phyloP scores from a whole-genome alignment of 2,113 vertebrate species.

The Leptobrachium leishanense region DNA sequence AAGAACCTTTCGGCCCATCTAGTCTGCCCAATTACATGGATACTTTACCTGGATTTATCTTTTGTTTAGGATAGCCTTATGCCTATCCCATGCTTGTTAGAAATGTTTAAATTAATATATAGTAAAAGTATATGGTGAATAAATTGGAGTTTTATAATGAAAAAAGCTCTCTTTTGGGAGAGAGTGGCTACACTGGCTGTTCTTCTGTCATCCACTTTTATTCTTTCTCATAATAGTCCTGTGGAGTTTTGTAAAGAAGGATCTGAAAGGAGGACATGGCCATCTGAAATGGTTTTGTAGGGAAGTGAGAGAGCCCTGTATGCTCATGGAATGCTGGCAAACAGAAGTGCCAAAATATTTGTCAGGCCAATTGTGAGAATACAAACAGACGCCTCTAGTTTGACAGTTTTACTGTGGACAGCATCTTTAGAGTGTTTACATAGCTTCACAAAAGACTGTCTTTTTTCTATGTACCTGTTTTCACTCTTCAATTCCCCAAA shows the following conservation, averaged over 20 bases:
- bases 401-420: constrained; percentile 56
- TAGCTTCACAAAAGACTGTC: constrained; percentile 74
- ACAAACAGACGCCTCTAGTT: constrained; percentile 56
- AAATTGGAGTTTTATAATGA: no score
- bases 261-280: constrained; percentile 29
- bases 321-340: constrained; percentile 36
- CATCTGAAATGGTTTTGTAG: constrained; percentile 30
- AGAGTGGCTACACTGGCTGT: neutral
- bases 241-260: constrained; percentile 18
- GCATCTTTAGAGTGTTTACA: constrained; percentile 65
- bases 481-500: constrained; percentile 77
- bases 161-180: no score
- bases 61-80: no score
- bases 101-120: no score
- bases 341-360: constrained; percentile 43
- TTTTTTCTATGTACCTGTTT: constrained; percentile 85
- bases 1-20: no score
- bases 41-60: no score
- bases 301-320: constrained; percentile 15
- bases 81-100: no score
- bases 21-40: no score
- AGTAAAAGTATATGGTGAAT: no score
- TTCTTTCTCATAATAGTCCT: constrained; percentile 26
- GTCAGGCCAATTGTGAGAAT: constrained; percentile 36
- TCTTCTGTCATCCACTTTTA: constrained; percentile 21